Percentiles rank a stretch among this genome's conserved stretches.
Evolutionary conservation across 2,888 invertebrate genomes (phyloP).

Genomic region (Oligia fasciuncula): DNA sequence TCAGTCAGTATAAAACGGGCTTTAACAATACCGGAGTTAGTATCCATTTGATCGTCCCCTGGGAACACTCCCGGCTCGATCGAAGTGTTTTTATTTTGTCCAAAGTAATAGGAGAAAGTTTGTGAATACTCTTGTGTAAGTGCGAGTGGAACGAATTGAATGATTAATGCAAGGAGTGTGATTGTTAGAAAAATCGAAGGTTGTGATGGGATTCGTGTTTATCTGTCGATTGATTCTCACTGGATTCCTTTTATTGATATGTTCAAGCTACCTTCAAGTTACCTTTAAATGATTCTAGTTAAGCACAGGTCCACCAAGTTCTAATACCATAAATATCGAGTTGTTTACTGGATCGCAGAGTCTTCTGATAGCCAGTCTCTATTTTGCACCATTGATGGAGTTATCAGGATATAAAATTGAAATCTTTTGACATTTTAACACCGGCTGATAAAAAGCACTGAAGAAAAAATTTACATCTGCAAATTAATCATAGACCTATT

Average conservation of each 20-base stretch:
- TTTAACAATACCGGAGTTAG: slow-evolving; percentile 72
- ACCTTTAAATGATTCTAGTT: background rate
- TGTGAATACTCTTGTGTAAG: slow-evolving; percentile 40
- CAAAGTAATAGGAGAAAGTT: slow-evolving; percentile 55
- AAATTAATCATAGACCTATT: background rate
- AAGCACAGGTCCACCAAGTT: background rate
- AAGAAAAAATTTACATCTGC: no score
- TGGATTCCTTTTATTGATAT: background rate
- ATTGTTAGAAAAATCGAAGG: background rate
- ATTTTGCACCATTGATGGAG: background rate
- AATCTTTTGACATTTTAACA: background rate
- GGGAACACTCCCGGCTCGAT: slow-evolving; percentile 74
- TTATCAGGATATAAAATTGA: background rate
- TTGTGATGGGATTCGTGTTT: background rate
- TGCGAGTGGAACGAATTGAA: slow-evolving; percentile 25
- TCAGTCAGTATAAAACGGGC: slow-evolving; percentile 86
- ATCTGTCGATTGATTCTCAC: background rate
- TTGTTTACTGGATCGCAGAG: background rate
- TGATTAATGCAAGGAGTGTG: slow-evolving; percentile 21
- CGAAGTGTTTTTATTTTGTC: slow-evolving; percentile 73
- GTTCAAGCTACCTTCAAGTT: background rate
- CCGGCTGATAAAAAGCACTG: background rate
- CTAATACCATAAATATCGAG: background rate
- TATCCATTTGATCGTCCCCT: slow-evolving; percentile 78
- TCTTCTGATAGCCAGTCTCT: background rate